A percentile compares a stretch with the other conserved stretches of the same genome.
phyloP scores from a whole-genome alignment of 2,797 vertebrate genomes.

The Scarus forsteni region DNA sequence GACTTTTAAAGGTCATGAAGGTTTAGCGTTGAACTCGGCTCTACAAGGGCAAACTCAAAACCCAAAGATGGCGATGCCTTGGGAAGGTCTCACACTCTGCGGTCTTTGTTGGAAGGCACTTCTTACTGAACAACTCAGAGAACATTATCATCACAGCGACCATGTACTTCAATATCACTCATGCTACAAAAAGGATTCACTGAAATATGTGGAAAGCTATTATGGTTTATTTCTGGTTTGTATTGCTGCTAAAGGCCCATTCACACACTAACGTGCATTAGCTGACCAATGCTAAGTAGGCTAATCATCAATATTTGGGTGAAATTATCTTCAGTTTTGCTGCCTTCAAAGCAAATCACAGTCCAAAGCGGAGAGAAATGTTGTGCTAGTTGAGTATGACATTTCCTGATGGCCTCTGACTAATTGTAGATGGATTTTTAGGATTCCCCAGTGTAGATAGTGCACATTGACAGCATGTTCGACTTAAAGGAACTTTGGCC shows the following conservation, averaged over 20 bases:
- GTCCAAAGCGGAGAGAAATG: no score
- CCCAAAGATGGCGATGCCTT: conserved; percentile 31
- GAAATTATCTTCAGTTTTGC: no score
- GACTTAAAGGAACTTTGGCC: no score
- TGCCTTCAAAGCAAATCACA: no score
- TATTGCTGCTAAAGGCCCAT: conserved; percentile 1
- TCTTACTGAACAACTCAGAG: conserved; percentile 58
- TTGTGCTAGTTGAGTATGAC: no score
- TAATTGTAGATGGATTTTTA: no score
- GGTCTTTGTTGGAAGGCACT: conserved; percentile 81
- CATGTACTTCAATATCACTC: conserved; percentile 2
- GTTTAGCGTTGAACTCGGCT: conserved; percentile 14
- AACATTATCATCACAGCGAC: conserved; percentile 8
- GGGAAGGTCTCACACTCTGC: conserved; percentile 43
- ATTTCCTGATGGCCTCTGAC: no score
- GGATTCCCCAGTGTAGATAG: no score
- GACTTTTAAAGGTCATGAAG: conserved; percentile 20
- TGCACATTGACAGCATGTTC: no score
- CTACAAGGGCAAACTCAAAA: conserved; percentile 40
- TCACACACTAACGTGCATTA: no score
- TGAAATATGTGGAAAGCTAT: not conserved
- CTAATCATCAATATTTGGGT: no score
- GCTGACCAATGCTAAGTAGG: no score
- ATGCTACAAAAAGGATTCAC: conserved; percentile 24
- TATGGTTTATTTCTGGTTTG: not conserved